Evolutionary conservation across 2,113 vertebrate genomes (phyloP).

Genomic region (Paedocypris sp.): DNA sequence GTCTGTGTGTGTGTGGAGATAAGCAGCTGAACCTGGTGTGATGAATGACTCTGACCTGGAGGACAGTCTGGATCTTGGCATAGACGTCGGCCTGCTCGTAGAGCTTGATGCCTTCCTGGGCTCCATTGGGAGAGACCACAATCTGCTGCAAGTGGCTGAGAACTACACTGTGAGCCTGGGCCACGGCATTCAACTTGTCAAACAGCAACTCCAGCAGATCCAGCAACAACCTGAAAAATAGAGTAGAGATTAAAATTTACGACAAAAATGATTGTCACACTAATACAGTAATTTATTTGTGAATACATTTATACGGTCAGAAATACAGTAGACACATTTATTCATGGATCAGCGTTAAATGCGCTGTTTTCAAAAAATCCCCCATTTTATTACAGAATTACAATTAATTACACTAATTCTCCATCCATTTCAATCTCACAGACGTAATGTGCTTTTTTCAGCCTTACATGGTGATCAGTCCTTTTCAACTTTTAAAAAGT

Average conservation of each 20-base stretch:
- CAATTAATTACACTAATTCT: too few species aligned
- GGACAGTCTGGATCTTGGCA: slow-evolving; percentile 91
- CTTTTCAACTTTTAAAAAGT: too few species aligned
- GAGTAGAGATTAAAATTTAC: slow-evolving; percentile 21
- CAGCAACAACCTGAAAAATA: slow-evolving; percentile 74
- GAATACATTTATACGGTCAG: too few species aligned
- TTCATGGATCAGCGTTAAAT: too few species aligned
- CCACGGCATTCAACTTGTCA: slow-evolving; percentile 94
- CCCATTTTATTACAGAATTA: too few species aligned
- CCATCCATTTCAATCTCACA: too few species aligned
- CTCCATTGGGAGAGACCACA: slow-evolving; percentile 58
- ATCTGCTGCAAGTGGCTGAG: slow-evolving; percentile 80
- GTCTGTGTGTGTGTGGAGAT: background rate
- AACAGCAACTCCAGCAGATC: slow-evolving; percentile 90
- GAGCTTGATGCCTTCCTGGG: slow-evolving; percentile 77
- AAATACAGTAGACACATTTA: too few species aligned
- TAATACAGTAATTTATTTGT: background rate
- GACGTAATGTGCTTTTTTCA: too few species aligned
- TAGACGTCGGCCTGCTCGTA: slow-evolving; percentile 97
- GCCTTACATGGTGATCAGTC: too few species aligned
- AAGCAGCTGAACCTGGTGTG: background rate
- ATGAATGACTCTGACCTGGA: slow-evolving; percentile 68
- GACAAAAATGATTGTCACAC: background rate
- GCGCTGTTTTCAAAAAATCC: too few species aligned
- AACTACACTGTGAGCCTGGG: slow-evolving; percentile 79